A percentile compares a stretch with the other conserved stretches of the same genome.
Evolutionary conservation across 2,113 vertebrate species (phyloP).

Genomic region (Gymnocephalus cernua): DNA sequence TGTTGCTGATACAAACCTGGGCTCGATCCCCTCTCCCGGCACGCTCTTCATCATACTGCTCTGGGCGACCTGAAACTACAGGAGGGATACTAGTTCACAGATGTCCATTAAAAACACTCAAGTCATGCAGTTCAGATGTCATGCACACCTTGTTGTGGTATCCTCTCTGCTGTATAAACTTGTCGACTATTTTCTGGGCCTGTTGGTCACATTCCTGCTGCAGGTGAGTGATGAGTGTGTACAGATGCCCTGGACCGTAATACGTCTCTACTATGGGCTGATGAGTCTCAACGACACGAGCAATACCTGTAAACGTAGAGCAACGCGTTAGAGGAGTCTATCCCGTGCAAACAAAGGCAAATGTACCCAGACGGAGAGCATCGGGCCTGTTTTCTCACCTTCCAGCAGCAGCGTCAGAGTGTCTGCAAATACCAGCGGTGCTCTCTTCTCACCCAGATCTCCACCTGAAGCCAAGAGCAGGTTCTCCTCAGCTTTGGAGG

Average conservation of each 20-base stretch:
- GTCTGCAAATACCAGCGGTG: slow-evolving; percentile 94
- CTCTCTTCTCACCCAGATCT: slow-evolving; percentile 92
- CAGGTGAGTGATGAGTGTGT: slow-evolving; percentile 93
- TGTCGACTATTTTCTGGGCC: slow-evolving; percentile 94
- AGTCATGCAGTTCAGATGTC: background rate
- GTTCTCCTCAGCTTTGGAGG: slow-evolving; percentile 95
- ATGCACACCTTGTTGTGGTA: slow-evolving; percentile 91
- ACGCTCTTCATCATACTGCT: slow-evolving; percentile 93
- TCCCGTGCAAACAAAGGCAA: background rate
- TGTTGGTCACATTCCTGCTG: slow-evolving; percentile 95
- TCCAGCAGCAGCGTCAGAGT: slow-evolving; percentile 96
- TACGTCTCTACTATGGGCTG: slow-evolving; percentile 98
- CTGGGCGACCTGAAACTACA: slow-evolving; percentile 96
- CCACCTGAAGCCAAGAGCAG: slow-evolving; percentile 90
- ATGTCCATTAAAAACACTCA: background rate
- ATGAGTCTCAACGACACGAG: slow-evolving; percentile 95
- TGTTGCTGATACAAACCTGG: slow-evolving; percentile 79
- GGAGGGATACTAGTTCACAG: slow-evolving; percentile 19
- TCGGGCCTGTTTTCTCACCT: slow-evolving; percentile 80
- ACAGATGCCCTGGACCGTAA: slow-evolving; percentile 94
- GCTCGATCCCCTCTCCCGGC: slow-evolving; percentile 91
- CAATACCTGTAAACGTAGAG: slow-evolving; percentile 87
- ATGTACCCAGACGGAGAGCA: background rate
- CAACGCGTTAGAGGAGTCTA: background rate
- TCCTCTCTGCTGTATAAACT: slow-evolving; percentile 93